Base-by-base conservation (phyloP, 2,797 vertebrate species). In the Sebastes jordani region DNA sequence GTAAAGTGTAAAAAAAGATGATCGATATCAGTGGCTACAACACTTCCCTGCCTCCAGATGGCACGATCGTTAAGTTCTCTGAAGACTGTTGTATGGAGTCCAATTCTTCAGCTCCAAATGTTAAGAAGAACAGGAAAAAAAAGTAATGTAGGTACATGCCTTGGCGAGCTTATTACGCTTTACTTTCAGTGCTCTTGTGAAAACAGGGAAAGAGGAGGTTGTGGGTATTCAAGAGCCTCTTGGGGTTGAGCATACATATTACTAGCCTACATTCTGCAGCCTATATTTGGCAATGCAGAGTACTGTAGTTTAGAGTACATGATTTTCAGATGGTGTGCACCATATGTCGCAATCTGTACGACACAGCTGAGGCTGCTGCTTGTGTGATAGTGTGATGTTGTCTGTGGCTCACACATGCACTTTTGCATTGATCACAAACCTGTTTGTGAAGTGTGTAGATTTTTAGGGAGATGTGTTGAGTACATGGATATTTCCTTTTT, bases 31-130 rank as follows among this genome's bases (percentile, higher is more conserved):
- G 90, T 63, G 83, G 83, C 89, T 89, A 92, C 88, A 83, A 76
- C 89, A 88, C 84, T 88, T 87, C 81, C 83, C 86, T 88, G 76
- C 89, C 90, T 92, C 89, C 95, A 95, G 95, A 95, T 95, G 94
- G 95, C 91, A 93, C n/a, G 87, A 86, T 88, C 86, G 86, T 94
- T 92, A 91, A 86, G 88, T 91, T 90, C 80, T 91, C 81, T 90
- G 90, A 90, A 92, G 90, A 88, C 84, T 86, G 87, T 86, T 87
- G 88, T 92, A 91, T 86, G 74, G 78, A 87, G 89, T 91, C 83
- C 89, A 91, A 86, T 90, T 84, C 71, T 87, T 84, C 82, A 85
- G 83, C 74, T 83, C 80, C 77, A 83, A 91, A 88, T 81, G 83
- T 83, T 85, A 72, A 76, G 49, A 22, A 75, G 49, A 56, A 52